Base-by-base conservation (phyloP, 2,888 invertebrate genomes). In the Hyppa rectilinea region DNA sequence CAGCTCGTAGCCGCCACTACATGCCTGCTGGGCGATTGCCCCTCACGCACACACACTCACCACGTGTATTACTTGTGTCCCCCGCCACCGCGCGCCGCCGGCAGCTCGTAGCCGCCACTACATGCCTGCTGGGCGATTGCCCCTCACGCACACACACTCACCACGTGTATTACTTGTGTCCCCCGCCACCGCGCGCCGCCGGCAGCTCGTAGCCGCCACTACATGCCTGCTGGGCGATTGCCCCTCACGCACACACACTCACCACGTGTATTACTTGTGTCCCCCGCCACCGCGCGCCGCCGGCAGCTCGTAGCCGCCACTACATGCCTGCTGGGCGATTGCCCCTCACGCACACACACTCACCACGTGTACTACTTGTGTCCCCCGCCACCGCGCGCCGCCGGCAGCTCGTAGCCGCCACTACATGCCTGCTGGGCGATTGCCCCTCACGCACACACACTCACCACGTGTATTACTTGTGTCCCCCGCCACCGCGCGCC, bases 381-480 rank as follows among this genome's bases (percentile, higher is more conserved):
- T 23, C n/a, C 68, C 6, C 34, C 50, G 40, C 45, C 38, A 29
- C 71, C 7, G 23, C n/a, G n/a, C n/a, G n/a, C n/a, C n/a, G 23
- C 45, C 36, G n/a, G 49, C 80, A 31, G 43, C 23, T n/a, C 23
- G 29, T 29, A 9, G 9, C 47, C 47, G 26, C 29, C 29, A n/a
- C 38, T 65, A 36, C 58, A 34, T 58, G 47, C 36, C 31, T 38
- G 38, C 43, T 40, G 45, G 65, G 45, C 45, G 56, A 56, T n/a
- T 36, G 50, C 50, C 58, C 56, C 75, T 38, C 23, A 12, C 59
- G 4, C 58, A 49, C 26, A 12, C 40, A 26, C 38, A 9, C 34
- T 20, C 29, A 45, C n/a, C 36, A 10, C 12, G 12, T 36, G n/a
- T n/a, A n/a, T n/a, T 23, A 10, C 29, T 12, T 10, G 29, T 23